phyloP scores from a whole-genome alignment of 2,113 vertebrate species.

The Bambusicola thoracicus region DNA sequence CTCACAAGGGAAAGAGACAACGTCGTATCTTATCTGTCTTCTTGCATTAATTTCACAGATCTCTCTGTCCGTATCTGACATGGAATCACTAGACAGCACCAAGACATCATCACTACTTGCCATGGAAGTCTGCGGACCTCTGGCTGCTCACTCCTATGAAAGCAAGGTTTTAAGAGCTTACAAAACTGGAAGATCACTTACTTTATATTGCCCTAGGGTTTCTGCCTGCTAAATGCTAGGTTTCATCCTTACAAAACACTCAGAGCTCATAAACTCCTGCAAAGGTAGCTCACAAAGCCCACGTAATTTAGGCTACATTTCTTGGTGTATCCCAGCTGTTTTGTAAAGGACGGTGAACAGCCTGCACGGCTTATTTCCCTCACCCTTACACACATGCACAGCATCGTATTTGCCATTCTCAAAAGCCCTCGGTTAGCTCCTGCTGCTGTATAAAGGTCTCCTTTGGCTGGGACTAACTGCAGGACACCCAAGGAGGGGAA shows the following conservation, averaged over 20 bases:
- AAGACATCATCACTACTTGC: not conserved
- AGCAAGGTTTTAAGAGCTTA: not conserved
- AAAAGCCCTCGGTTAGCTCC: conserved; percentile 44
- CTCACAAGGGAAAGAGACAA: not conserved
- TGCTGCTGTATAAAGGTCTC: conserved; percentile 51
- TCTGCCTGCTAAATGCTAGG: conserved; percentile 10
- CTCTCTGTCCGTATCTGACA: not conserved
- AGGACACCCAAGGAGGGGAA: conserved; percentile 72
- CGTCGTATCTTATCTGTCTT: fast-evolving
- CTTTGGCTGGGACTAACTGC: conserved; percentile 63
- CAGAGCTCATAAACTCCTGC: not conserved
- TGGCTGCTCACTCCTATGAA: not conserved
- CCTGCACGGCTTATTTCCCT: not conserved
- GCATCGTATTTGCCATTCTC: not conserved
- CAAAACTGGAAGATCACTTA: not conserved
- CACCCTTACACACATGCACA: not conserved
- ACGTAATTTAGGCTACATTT: not conserved
- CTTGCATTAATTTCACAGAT: fast-evolving
- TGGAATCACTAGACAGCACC: not conserved
- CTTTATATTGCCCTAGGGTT: not conserved
- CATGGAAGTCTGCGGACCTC: not conserved
- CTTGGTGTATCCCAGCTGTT: not conserved
- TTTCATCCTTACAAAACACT: not conserved
- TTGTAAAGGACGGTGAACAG: not conserved
- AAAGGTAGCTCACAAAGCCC: not conserved